Evolutionary conservation across 2,797 vertebrate genomes (phyloP), one percentile per base, ranked within the genome.

Genomic region (Ambastaia sidthimunki): DNA sequence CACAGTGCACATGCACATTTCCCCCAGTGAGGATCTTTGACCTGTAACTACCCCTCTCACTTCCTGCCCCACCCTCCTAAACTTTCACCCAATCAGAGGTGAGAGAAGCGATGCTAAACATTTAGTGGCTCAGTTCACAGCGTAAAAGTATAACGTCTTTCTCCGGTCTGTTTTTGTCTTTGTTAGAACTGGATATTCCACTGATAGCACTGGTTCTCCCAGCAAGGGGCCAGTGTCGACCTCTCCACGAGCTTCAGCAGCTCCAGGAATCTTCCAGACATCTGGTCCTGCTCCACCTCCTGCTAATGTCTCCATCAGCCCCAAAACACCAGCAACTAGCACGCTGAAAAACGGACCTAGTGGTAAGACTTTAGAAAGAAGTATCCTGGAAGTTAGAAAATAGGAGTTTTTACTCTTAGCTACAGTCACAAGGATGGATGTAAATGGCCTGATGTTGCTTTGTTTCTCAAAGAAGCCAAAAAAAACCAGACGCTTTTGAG

Each of bases 1-100:
- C 82, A 88, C 87, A 44, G 62, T 65, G 73, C 84, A 83, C 73
- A 21, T 76, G 82, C 78, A 70, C 83, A 15, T 62, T 21, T 73
- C 80, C 78, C 73, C 84, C 83, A 74, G 81, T 82, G 37, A 69
- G 81, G 87, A 87, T 89, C 89, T 80, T 57, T 83, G 63, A 62
- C 63, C 65, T 69, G 52, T 74, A 68, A 74, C 69, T 72, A 54
- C 41, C 48, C n/a, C 44, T 72, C 9, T 70, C 75, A 70, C 55
- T 50, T 67, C 21, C 60, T 57, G 11, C 52, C 52, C 37, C 50
- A 72, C 70, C 73, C 55, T 73, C 68, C 55, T 34, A 82, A 57
- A 57, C 54, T 34, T 68, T 48, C 28, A 74, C 77, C 57, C 28
- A 0, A 1, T 70, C 59, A 12, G 60, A 86, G 86, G 84, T 87